These are phyloP conservation scores for roundworm (Caenorhabditis elegans) DNA, from an alignment of 1,140 invertebrate genomes.

Conservation along the genomic window WBcel235 BX284603.4:8291001-8291500, in stretches of 20 bases:
- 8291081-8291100: background rate
- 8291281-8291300: background rate
- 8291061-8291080: background rate
- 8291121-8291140: background rate
- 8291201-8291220: background rate
- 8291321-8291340: background rate
- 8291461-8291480: background rate
- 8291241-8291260: background rate
- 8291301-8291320: background rate
- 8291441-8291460: background rate
- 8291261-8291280: background rate
- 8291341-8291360: slow-evolving; percentile 32
- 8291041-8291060: background rate
- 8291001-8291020: too few relatives aligned
- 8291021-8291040: background rate
- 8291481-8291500: slow-evolving; percentile 2
- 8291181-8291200: background rate
- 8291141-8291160: slow-evolving; percentile 10
- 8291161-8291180: background rate
- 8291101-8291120: background rate
- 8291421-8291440: background rate
- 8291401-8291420: background rate
- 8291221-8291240: background rate
- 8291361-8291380: slow-evolving; percentile 29
- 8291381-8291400: slow-evolving; percentile 12